Evolutionary conservation across 2,888 invertebrate species (phyloP), one percentile per base, ranked within the genome.

Genomic region (Eupithecia vulgata): DNA sequence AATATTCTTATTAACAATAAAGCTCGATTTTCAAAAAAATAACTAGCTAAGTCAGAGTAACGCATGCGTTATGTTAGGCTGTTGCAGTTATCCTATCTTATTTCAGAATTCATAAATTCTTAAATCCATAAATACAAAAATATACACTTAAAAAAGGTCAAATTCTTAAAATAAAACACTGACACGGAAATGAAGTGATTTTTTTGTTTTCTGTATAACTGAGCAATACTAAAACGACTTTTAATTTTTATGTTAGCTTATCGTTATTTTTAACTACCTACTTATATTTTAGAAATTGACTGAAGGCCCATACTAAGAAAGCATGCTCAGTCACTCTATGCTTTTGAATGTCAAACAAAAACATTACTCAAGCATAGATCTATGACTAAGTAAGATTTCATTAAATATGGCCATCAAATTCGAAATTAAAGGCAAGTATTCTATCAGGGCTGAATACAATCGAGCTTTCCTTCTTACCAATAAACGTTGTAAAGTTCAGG

Each of bases 1-100:
- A 8, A 59, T 73, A 69, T 73, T 70, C 69, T 70, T 73, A 69
- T 69, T 73, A 35, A 3, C 66, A 61, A 69, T 70, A 59, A 73
- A 66, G 69, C 62, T 72, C 64, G 25, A 25, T 59, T 12, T 59
- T 25, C 57, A 1, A 25, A 59, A 59, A 45, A 5, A 10, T n/a
- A n/a, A 25, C 25, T 21, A 12, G 12, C 25, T 25, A 25, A 10
- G 57, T 25, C 12, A 21, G 25, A 57, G 12, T 25, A 42, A 13
- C 42, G 42, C 37, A 37, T 8, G 37, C 37, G 37, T 37, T 6
- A 37, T 37, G 37, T 1, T 1, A 6, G 7, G 17, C 6, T 5
- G 13, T 12, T 40, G 5, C 13, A 40, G 13, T 40, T 40, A 17
- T 15, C 15, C 5, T 42, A 17, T 42, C 15, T 15, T 15, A 13